Conservation (phyloP, 1,140 invertebrate species). For the Scaptomyza graminum region DNA sequence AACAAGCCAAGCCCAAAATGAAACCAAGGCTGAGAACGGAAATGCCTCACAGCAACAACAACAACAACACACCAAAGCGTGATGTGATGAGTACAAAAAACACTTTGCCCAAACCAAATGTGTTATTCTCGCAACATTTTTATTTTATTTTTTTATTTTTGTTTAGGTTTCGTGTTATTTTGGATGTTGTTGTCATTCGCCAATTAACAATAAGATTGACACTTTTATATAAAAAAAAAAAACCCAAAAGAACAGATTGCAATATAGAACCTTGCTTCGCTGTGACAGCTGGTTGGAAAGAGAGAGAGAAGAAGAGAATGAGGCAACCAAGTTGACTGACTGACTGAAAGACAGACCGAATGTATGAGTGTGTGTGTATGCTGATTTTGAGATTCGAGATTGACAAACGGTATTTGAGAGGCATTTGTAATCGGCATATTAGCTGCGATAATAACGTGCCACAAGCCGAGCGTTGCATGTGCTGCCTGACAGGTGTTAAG, state of each 20-base stretch:
- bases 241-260: constrained; percentile 60
- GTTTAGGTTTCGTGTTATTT: constrained; percentile 17
- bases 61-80: constrained; percentile 31
- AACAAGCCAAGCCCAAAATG: constrained; percentile 54
- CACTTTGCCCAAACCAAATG: constrained; percentile 18
- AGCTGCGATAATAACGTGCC: constrained; percentile 67
- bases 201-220: constrained; percentile 81
- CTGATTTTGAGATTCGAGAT: constrained; percentile 32
- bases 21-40: constrained; percentile 71
- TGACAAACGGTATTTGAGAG: constrained; percentile 39
- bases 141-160: neutral
- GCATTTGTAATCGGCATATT: constrained; percentile 66
- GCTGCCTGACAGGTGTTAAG: constrained; percentile 3
- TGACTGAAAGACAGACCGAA: constrained; percentile 5
- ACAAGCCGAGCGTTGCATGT: constrained; percentile 17
- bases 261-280: constrained; percentile 69
- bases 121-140: constrained; percentile 31
- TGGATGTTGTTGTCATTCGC: constrained; percentile 52
- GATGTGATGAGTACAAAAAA: constrained; percentile 26
- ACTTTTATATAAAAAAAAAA: constrained; percentile 70
- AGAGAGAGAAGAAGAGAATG: too few relatives aligned
- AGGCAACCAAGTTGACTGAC: constrained; percentile 55
- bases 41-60: constrained; percentile 50
- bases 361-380: constrained; percentile 28
- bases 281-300: neutral